Evolutionary conservation across 2,113 vertebrate species (phyloP), one percentile per base, ranked within the genome.

Genomic region (Caloenas nicobarica): DNA sequence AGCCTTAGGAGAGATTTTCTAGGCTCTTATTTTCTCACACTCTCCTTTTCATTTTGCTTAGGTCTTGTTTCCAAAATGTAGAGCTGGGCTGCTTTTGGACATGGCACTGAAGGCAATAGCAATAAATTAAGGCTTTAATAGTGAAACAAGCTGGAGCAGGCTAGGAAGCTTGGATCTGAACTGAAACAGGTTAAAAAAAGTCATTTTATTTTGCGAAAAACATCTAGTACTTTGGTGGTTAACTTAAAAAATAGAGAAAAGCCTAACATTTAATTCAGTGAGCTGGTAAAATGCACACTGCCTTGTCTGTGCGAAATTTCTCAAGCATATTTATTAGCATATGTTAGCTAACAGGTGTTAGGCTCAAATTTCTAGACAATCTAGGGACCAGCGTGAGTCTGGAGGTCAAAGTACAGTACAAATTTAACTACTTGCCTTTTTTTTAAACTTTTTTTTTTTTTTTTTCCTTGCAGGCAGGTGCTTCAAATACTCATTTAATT

Each of bases 301-400:
- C 53, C 38, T 92, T 68, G 8, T 82, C 44, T 76, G 17, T 29
- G 83, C 61, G 85, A 76, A 73, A 71, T 76, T 95, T 95, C 78
- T 94, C 93, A 94, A 92, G 87, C 91, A 64, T 95, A 62, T 81
- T 90, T 81, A 74, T 94, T 90, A 90, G 72, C 72, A 80, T 76
- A 40, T 53, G 69, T 53, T 87, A 64, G 51, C 38, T 71, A 78
- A 61, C 86, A 94, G 88, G 95, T 96, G 93, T 84, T 84, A 88
- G 53, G 76, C 65, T 90, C 68, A 90, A 76, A 93, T 81, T 96
- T 91, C 86, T 91, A 92, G 86, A 91, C 69, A 91, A 95, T 74
- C n/a, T 46, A 62, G 42, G 24, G 34, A 68, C 22, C 10, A 31
- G 31, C 36, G 62, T 68, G 70, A 92, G 31, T 79, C 70, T 92